Percentiles rank a stretch among this genome's conserved stretches.
phyloP scores from a whole-genome alignment of 2,797 vertebrate genomes.

The Pipistrellus pygmaeus region DNA sequence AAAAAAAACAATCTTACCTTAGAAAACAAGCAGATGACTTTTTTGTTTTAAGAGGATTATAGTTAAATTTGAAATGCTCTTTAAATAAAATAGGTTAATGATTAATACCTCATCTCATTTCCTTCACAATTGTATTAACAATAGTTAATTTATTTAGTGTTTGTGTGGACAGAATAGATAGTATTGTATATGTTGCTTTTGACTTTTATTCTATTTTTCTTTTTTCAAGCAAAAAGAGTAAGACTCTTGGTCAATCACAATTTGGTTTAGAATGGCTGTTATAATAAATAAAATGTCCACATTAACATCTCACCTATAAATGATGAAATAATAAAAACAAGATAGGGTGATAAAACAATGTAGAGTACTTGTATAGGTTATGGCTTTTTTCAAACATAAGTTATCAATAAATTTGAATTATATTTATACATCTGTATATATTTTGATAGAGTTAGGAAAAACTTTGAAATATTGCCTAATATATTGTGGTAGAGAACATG shows the following conservation, averaged over 20 bases:
- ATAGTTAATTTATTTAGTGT: constrained; percentile 58
- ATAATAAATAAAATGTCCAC: not conserved
- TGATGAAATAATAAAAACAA: not conserved
- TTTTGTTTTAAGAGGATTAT: constrained; percentile 70
- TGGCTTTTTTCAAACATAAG: not conserved
- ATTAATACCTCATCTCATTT: constrained; percentile 30
- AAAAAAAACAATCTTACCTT: constrained; percentile 51
- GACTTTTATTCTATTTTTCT: not conserved
- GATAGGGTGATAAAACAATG: not conserved
- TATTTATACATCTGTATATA: not conserved
- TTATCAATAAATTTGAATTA: constrained; percentile 13
- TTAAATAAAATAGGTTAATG: constrained; percentile 58
- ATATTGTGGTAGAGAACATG: not conserved
- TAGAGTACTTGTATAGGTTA: not conserved
- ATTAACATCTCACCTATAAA: not conserved
- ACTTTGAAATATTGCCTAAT: not conserved
- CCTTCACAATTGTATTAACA: constrained; percentile 36
- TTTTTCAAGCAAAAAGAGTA: not conserved
- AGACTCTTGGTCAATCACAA: not conserved
- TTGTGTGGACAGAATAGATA: constrained; percentile 56
- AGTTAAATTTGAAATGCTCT: constrained; percentile 52
- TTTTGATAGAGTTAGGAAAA: not conserved
- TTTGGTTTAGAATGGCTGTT: constrained; percentile 4
- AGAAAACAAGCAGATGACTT: constrained; percentile 49
- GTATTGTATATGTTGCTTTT: constrained; percentile 1